Percentiles rank a stretch among this genome's conserved stretches.
phyloP scores from a whole-genome alignment of 2,797 vertebrate species.

The Cephalopachus bancanus region DNA sequence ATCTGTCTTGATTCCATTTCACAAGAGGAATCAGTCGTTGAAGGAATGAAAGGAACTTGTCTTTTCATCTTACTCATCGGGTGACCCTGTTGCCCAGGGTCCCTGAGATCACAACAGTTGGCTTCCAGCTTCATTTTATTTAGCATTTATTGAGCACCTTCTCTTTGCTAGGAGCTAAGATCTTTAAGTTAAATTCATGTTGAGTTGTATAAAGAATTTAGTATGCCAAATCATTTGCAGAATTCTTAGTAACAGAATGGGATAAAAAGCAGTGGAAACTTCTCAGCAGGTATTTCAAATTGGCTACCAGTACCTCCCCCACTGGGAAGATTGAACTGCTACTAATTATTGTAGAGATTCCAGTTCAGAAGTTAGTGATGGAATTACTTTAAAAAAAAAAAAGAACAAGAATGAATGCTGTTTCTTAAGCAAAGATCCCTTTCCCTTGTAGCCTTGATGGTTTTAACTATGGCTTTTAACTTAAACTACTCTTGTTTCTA shows the following conservation, averaged over 20 bases:
- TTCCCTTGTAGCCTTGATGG: background rate
- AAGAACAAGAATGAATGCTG: background rate
- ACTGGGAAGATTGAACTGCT: conserved; percentile 44
- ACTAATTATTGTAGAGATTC: conserved; percentile 60
- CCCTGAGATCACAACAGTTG: background rate
- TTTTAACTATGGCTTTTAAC: conserved; percentile 13
- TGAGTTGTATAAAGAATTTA: conserved; percentile 64
- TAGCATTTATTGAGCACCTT: conserved; percentile 34
- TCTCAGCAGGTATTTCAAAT: conserved; percentile 70
- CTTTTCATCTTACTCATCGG: background rate
- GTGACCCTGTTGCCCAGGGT: background rate
- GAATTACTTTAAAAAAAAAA: too few species aligned
- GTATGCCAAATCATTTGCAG: conserved; percentile 46
- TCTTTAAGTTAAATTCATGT: conserved; percentile 19
- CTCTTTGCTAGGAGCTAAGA: conserved; percentile 31
- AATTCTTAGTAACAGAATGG: conserved; percentile 52
- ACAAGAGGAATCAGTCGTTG: background rate
- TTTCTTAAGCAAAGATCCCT: background rate
- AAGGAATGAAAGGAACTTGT: background rate
- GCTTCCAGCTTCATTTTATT: conserved; percentile 13
- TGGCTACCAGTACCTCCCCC: conserved; percentile 49
- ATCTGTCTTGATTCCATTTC: background rate
- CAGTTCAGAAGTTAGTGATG: conserved; percentile 14
- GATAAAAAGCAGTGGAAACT: conserved; percentile 51
- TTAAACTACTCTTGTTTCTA: conserved; percentile 83